These are phyloP conservation scores for Galerucella nymphaeae DNA, from an alignment of 2,888 invertebrate genomes.

Conservation along the genomic window DNA sequence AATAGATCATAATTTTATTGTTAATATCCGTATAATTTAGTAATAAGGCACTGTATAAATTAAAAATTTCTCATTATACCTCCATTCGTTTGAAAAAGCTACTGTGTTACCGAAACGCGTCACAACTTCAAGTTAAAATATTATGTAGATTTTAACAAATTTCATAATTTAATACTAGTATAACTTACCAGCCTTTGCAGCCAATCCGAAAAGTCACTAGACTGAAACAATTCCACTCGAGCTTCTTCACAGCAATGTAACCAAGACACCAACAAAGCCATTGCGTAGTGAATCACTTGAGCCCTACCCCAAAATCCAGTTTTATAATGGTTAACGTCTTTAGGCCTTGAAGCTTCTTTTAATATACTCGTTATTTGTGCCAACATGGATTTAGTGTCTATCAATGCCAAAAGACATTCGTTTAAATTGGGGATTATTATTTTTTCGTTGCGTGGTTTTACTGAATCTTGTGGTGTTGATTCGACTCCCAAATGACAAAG, in stretches of 20 bases:
- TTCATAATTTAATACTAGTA: no score
- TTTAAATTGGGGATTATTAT: conserved; percentile 78
- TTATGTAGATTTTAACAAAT: no score
- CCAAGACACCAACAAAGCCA: conserved; percentile 93
- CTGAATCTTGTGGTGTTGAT: conserved; percentile 62
- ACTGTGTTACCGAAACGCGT: no score
- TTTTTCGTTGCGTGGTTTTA: conserved; percentile 69
- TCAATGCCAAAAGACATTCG: conserved; percentile 82
- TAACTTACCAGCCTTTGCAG: conserved; percentile 75
- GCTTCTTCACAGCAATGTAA: conserved; percentile 88
- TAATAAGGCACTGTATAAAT: no score
- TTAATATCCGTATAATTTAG: no score
- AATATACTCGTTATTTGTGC: conserved; percentile 87
- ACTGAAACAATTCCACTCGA: conserved; percentile 79
- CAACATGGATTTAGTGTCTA: conserved; percentile 86
- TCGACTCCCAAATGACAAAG: conserved; percentile 87
- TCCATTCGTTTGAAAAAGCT: no score
- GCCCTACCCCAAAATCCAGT: conserved; percentile 94
- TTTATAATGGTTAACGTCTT: conserved; percentile 86
- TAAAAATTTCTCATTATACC: no score
- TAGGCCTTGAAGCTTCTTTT: conserved; percentile 84
- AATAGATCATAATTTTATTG: no score
- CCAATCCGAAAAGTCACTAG: conserved; percentile 81
- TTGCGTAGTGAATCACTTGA: conserved; percentile 90
- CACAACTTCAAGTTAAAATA: no score